Conservation (phyloP, 2,797 vertebrate genomes). For the Apodemus agrarius region DNA sequence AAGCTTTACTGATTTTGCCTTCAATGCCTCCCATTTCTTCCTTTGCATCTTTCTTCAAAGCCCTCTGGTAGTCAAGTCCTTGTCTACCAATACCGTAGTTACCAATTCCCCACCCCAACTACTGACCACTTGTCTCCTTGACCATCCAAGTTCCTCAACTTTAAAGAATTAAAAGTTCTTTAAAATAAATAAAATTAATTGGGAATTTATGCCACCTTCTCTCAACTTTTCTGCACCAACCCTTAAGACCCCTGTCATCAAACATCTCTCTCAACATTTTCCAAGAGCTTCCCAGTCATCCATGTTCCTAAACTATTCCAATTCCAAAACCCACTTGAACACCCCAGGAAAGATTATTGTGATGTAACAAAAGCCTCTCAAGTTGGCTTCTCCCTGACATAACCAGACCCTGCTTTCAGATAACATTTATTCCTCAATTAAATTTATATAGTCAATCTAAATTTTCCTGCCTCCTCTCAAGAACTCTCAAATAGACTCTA, state of each 20-base stretch:
- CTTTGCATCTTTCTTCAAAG: background rate
- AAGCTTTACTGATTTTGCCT: background rate
- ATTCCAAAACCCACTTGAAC: background rate
- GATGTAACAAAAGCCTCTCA: background rate
- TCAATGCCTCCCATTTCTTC: background rate
- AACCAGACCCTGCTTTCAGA: background rate
- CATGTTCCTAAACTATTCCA: background rate
- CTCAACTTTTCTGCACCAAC: background rate
- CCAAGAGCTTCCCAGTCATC: background rate
- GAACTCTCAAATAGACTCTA: background rate
- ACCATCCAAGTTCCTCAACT: background rate
- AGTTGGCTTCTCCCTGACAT: background rate
- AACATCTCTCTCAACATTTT: background rate
- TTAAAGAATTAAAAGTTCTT: no score
- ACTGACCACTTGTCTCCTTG: background rate
- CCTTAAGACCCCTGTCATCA: background rate
- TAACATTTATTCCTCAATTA: background rate
- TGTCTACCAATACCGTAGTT: no score
- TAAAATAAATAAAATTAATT: background rate
- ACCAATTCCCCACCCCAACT: no score
- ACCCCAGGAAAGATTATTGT: background rate
- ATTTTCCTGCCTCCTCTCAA: background rate
- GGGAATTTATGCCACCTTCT: background rate
- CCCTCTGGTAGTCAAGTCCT: no score
- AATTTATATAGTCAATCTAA: background rate